These are phyloP conservation scores for Manis pentadactyla DNA, from an alignment of 2,797 vertebrate species.

Conservation along the genomic window DNA sequence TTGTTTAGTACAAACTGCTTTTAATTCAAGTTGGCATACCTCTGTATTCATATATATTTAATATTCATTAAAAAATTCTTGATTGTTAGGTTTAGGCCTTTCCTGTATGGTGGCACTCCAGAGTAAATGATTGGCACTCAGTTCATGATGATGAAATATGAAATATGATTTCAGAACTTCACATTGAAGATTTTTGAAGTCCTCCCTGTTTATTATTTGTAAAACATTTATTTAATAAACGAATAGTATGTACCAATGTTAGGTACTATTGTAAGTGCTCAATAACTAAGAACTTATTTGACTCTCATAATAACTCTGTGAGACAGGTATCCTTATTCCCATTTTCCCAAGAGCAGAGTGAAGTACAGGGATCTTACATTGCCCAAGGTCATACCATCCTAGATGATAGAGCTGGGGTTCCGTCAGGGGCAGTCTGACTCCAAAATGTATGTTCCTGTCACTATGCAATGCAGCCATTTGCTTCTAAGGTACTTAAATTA, in stretches of 20 bases:
- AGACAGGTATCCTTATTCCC: not conserved
- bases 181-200: not conserved
- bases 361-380: not conserved
- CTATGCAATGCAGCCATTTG: not conserved
- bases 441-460: not conserved
- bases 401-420: not conserved
- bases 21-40: not conserved
- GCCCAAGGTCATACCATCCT: not conserved
- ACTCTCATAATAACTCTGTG: not conserved
- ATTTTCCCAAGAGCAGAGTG: not conserved
- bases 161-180: not conserved
- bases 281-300: not conserved
- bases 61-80: not conserved
- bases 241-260: not conserved
- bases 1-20: not conserved
- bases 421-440: not conserved
- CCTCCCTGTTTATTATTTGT: not conserved
- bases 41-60: not conserved
- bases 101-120: not conserved
- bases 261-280: not conserved
- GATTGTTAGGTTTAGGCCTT: not conserved
- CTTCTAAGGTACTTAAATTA: conserved; percentile 28
- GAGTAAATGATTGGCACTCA: not conserved
- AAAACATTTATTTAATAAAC: not conserved
- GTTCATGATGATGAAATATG: not conserved